A percentile compares a stretch with the other conserved stretches of the same genome.
Conservation (phyloP, 2,888 invertebrate species). For the Eulithis testata region DNA sequence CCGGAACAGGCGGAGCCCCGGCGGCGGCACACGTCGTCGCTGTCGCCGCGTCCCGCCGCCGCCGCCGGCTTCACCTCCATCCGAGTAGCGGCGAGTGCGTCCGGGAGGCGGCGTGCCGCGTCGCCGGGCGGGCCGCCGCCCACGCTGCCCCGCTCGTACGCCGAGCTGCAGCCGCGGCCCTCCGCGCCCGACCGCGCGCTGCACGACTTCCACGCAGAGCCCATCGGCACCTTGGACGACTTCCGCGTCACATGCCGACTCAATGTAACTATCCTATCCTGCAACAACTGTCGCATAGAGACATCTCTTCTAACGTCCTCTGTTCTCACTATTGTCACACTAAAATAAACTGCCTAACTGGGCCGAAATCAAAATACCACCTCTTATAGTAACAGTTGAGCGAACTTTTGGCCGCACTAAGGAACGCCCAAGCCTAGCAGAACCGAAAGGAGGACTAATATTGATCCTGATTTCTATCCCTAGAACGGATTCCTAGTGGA, state of each 20-base stretch:
- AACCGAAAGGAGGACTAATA: too few species aligned
- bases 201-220: constrained; percentile 63
- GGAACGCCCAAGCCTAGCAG: neutral
- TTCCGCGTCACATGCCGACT: constrained; percentile 67
- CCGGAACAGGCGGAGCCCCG: constrained; percentile 29
- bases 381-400: too few species aligned
- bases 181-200: constrained; percentile 59
- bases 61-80: constrained; percentile 46
- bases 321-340: too few species aligned
- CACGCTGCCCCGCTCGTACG: constrained; percentile 69
- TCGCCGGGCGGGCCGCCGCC: constrained; percentile 63
- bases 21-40: constrained; percentile 28
- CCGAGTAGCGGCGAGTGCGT: constrained; percentile 43
- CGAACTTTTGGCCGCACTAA: neutral
- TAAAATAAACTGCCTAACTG: too few species aligned
- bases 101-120: constrained; percentile 47
- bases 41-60: constrained; percentile 26
- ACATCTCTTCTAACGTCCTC: too few species aligned
- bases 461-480: neutral
- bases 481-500: constrained; percentile 67
- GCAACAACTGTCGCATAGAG: too few species aligned
- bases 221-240: constrained; percentile 69
- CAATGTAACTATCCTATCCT: constrained; percentile 54
- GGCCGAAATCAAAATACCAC: too few species aligned
- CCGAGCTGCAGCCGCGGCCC: constrained; percentile 74